Evolutionary conservation across 2,113 vertebrate species (phyloP).

Genomic region (Lamprotornis superbus): DNA sequence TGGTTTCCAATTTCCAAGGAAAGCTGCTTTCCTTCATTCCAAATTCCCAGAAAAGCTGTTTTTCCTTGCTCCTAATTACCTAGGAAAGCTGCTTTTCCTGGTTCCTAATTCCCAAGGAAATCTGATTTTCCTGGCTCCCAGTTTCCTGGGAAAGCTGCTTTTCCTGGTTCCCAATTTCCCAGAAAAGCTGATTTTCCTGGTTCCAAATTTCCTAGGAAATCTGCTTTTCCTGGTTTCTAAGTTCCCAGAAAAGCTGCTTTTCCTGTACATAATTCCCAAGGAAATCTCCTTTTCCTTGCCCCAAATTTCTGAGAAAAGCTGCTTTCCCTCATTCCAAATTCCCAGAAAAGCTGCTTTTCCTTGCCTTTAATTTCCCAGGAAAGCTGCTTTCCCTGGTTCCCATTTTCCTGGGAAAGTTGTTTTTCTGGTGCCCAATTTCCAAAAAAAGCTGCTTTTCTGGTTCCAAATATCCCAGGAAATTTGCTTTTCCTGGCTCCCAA

Average conservation of each 20-base stretch:
- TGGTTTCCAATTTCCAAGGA: background rate
- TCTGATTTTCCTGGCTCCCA: background rate
- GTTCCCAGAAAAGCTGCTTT: background rate
- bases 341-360: no score
- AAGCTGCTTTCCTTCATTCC: fast-evolving
- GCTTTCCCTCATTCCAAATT: background rate
- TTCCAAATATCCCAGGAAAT: no score
- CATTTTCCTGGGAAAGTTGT: background rate
- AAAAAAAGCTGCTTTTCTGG: background rate
- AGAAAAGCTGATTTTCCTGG: background rate
- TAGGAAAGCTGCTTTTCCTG: background rate
- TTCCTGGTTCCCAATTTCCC: fast-evolving
- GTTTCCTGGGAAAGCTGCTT: background rate
- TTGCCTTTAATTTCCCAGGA: no score
- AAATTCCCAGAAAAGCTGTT: background rate
- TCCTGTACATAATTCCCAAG: background rate
- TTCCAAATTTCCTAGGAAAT: fast-evolving
- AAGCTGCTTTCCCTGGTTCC: no score
- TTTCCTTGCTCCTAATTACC: background rate
- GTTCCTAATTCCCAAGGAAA: fast-evolving
- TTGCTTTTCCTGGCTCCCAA: background rate
- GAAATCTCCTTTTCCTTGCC: background rate
- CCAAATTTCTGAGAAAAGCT: fast-evolving
- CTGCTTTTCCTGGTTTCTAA: background rate
- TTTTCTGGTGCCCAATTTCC: background rate